phyloP scores from a whole-genome alignment of 2,113 vertebrate genomes.

The Aptenodytes patagonicus region DNA sequence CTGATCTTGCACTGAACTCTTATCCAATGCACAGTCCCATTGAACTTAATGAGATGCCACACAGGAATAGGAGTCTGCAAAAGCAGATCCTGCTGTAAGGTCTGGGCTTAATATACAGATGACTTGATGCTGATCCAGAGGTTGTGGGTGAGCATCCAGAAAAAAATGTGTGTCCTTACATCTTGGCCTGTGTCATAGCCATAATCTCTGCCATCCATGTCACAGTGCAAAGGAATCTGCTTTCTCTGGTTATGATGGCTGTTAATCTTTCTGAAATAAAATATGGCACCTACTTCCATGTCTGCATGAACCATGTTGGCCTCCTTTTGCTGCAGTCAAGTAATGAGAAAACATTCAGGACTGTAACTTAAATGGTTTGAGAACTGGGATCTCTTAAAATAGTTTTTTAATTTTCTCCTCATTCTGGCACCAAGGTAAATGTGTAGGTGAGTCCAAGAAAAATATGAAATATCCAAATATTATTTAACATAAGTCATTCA shows the following conservation, averaged over 20 bases:
- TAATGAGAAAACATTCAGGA: not conserved
- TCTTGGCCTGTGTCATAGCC: not conserved
- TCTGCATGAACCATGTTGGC: not conserved
- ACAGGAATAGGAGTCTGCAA: not conserved
- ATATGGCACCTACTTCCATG: not conserved
- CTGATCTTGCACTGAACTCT: not conserved
- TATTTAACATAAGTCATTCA: conserved; percentile 43
- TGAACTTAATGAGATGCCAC: not conserved
- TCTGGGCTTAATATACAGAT: not conserved
- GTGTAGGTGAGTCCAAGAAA: conserved; percentile 56
- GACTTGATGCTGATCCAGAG: not conserved
- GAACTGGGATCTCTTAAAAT: conserved; percentile 24
- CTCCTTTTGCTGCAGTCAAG: not conserved
- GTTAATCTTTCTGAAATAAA: not conserved
- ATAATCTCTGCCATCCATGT: not conserved
- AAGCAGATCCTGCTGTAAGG: not conserved
- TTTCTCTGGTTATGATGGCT: not conserved
- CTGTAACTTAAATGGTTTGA: not conserved
- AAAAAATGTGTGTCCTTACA: not conserved
- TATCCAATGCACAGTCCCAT: not conserved
- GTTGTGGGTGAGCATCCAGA: not conserved
- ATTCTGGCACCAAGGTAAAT: conserved; percentile 22
- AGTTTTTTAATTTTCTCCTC: conserved; percentile 7
- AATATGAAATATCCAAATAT: conserved; percentile 64
- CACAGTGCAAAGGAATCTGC: not conserved